Conservation (phyloP, 2,113 vertebrate genomes). For the Cisticola juncidis region DNA sequence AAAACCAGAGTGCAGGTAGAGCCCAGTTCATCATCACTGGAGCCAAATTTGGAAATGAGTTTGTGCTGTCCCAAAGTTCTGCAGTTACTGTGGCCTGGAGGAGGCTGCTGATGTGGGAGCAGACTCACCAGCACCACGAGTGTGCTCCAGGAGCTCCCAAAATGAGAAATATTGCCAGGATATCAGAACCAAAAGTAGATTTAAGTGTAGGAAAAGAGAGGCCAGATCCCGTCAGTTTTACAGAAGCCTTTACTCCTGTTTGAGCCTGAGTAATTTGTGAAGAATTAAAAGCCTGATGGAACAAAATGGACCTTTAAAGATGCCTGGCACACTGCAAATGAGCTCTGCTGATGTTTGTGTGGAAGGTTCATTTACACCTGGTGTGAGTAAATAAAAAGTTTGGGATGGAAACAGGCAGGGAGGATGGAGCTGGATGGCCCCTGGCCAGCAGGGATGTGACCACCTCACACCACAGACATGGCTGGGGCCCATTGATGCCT, state of each 20-base stretch:
- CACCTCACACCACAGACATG: rapidly evolving
- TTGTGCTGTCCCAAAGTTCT: rapidly evolving
- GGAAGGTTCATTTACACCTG: neutral
- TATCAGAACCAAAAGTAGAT: neutral
- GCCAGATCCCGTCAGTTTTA: neutral
- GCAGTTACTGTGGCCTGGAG: neutral
- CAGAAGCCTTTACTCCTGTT: rapidly evolving
- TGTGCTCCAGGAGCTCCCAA: neutral
- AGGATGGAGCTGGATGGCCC: too few relatives aligned
- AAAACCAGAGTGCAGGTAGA: neutral
- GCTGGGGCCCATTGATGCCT: neutral
- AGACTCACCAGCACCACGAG: neutral
- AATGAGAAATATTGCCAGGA: neutral
- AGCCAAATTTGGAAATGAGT: rapidly evolving
- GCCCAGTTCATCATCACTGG: rapidly evolving
- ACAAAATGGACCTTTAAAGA: neutral
- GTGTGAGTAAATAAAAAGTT: neutral
- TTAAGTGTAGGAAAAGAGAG: neutral
- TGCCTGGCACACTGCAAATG: neutral
- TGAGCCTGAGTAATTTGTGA: neutral
- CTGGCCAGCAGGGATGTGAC: neutral
- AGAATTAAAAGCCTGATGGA: neutral
- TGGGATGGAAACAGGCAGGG: too few relatives aligned
- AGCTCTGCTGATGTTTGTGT: neutral
- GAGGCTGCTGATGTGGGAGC: neutral